phyloP scores from a whole-genome alignment of 1,140 invertebrate species.

The Magallana ariakensis region DNA sequence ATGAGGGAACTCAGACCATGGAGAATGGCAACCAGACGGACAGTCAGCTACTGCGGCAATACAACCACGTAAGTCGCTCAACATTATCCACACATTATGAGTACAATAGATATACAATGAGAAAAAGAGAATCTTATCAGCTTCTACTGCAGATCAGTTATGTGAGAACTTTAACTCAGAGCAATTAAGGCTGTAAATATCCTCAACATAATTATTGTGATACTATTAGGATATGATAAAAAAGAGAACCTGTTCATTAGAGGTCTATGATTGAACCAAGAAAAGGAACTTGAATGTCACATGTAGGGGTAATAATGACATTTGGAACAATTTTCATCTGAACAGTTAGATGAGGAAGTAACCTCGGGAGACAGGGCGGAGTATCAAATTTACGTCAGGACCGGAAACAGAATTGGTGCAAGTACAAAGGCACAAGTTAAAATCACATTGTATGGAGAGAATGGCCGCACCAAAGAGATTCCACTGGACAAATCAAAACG shows the following conservation, averaged over 20 bases:
- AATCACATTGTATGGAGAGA: slow-evolving; percentile 74
- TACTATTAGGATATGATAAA: not conserved
- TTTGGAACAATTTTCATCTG: not conserved
- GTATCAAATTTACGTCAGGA: slow-evolving; percentile 75
- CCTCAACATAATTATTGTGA: not conserved
- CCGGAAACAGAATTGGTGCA: slow-evolving; percentile 74
- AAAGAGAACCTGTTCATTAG: not conserved
- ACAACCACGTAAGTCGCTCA: not conserved
- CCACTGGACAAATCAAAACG: slow-evolving; percentile 68
- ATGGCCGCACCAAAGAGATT: slow-evolving; percentile 73
- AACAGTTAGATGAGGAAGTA: slow-evolving; percentile 67
- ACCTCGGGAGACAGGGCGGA: slow-evolving; percentile 67
- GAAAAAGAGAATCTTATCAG: too few species aligned
- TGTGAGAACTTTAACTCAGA: too few species aligned
- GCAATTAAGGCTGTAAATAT: too few species aligned
- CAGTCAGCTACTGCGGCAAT: slow-evolving; percentile 13
- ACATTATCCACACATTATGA: not conserved
- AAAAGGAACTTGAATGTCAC: too few species aligned
- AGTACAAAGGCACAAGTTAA: slow-evolving; percentile 76
- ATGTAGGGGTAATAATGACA: too few species aligned
- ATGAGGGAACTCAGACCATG: slow-evolving; percentile 59
- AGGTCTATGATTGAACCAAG: too few species aligned
- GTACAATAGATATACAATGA: not conserved
- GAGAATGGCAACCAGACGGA: slow-evolving; percentile 72
- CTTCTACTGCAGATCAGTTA: too few species aligned